Percentiles rank a stretch among this genome's conserved stretches.
These are phyloP conservation scores for Anas acuta DNA, from an alignment of 2,797 vertebrate genomes.

Conservation along the genomic window DNA sequence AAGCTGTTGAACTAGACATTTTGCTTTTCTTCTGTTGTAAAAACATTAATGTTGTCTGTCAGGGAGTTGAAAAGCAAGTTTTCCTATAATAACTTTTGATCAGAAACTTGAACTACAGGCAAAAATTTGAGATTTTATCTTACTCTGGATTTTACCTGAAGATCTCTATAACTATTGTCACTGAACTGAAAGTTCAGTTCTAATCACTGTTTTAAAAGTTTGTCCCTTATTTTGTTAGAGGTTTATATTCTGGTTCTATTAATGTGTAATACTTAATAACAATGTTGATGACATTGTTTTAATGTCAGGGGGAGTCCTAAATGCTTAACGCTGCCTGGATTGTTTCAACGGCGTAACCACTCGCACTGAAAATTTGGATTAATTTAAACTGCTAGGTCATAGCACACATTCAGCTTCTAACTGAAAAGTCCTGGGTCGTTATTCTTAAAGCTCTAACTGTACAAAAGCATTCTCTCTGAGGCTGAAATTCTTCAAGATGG, in stretches of 20 bases:
- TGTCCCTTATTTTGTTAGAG: neutral
- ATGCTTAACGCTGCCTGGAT: neutral
- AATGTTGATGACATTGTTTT: neutral
- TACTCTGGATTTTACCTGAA: neutral
- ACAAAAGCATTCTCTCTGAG: neutral
- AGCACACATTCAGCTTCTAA: neutral
- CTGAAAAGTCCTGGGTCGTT: neutral
- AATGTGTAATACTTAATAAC: neutral
- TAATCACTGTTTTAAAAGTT: neutral
- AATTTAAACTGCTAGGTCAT: neutral
- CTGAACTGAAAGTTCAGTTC: neutral
- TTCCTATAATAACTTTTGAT: neutral
- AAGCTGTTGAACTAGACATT: neutral
- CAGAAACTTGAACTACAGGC: neutral
- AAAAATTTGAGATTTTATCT: neutral
- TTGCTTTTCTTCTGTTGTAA: neutral
- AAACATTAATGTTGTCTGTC: neutral
- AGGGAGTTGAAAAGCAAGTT: neutral
- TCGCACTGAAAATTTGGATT: neutral
- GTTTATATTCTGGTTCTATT: neutral
- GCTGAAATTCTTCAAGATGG: neutral
- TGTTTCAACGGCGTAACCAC: neutral
- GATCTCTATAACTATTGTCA: neutral
- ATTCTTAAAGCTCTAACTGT: neutral
- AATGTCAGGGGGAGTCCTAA: neutral